Evolutionary conservation across 1,140 invertebrate species (phyloP).

Genomic region (Drosophila repletoides): DNA sequence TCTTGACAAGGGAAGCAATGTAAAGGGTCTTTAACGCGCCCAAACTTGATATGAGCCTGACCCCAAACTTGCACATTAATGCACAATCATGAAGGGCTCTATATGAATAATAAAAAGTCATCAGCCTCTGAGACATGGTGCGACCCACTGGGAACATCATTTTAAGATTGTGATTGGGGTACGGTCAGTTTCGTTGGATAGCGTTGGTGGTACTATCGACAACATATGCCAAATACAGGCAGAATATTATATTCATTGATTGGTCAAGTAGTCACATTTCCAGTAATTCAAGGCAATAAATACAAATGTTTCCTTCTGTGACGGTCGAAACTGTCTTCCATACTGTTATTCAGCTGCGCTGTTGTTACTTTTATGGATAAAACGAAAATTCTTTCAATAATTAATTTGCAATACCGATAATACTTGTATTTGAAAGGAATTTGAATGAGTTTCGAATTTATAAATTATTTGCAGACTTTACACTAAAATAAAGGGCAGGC

Average conservation of each 20-base stretch:
- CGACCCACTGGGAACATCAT: constrained; percentile 35
- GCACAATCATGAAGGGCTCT: background rate
- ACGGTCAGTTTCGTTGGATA: background rate
- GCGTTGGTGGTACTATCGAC: background rate
- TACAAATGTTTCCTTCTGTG: background rate
- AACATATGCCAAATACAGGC: constrained; percentile 20
- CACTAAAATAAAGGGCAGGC: too few relatives aligned
- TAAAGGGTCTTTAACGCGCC: background rate
- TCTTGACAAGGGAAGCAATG: background rate
- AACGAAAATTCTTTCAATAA: too few relatives aligned
- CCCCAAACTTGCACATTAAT: background rate
- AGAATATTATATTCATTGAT: constrained; percentile 63
- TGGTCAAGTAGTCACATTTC: constrained; percentile 64
- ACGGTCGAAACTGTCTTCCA: background rate
- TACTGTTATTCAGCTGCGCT: background rate
- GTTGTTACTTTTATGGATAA: too few relatives aligned
- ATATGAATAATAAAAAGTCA: background rate
- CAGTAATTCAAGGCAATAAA: constrained; percentile 57
- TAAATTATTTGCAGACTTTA: too few relatives aligned
- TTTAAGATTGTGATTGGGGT: constrained; percentile 1
- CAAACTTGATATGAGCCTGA: background rate
- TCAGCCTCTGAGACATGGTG: background rate
- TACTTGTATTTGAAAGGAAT: too few relatives aligned
- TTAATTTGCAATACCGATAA: too few relatives aligned
- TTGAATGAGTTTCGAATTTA: too few relatives aligned